A percentile compares a stretch with the other conserved stretches of the same genome.
These are phyloP conservation scores for Drosophila atripex DNA, from an alignment of 2,888 invertebrate genomes.

Conservation along the genomic window DNA sequence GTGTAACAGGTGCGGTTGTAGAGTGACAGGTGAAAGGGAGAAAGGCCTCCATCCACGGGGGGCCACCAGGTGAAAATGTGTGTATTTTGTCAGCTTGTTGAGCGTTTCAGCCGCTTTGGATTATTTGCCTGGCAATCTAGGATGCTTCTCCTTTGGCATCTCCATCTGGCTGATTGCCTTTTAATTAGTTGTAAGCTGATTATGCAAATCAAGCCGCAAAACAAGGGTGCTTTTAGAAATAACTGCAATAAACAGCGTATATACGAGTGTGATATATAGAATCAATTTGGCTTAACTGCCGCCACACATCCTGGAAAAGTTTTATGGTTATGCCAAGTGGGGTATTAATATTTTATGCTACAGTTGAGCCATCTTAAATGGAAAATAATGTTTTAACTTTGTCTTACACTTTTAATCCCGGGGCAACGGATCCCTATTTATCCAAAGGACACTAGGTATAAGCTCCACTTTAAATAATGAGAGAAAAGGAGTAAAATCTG, in stretches of 20 bases:
- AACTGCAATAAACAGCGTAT: constrained; percentile 35
- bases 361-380: constrained; percentile 4
- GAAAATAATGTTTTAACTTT: background rate
- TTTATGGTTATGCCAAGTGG: constrained; percentile 7
- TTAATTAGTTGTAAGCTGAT: constrained; percentile 71
- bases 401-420: no score
- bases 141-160: constrained; percentile 15
- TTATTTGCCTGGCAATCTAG: constrained; percentile 11
- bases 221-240: background rate
- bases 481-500: background rate
- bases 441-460: background rate
- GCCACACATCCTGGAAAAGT: constrained; percentile 6
- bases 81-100: constrained; percentile 33
- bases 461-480: background rate
- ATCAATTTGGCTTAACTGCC: constrained; percentile 39
- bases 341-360: constrained; percentile 49
- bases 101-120: constrained; percentile 33
- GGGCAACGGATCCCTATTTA: no score
- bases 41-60: constrained; percentile 22
- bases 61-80: constrained; percentile 46
- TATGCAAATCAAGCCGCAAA: constrained; percentile 61
- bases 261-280: constrained; percentile 53
- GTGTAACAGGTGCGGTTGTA: constrained; percentile 64
- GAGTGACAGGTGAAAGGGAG: constrained; percentile 26
- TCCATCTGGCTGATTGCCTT: constrained; percentile 56